Percentiles rank a stretch among this genome's conserved stretches.
Conservation (phyloP, 2,888 invertebrate genomes). For the Pseudococcus viburni region DNA sequence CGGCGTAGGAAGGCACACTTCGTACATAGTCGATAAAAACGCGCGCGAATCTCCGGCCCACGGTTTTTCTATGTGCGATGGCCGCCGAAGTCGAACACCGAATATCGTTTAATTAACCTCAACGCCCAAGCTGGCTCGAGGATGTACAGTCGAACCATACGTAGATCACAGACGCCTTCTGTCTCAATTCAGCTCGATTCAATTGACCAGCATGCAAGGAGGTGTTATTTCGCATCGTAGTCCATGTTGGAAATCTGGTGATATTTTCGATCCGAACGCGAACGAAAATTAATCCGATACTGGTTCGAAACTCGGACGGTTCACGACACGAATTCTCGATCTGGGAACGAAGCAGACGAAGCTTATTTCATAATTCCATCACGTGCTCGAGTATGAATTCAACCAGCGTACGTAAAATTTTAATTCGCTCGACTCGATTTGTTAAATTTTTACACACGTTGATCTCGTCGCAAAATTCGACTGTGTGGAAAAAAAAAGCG, state of each 20-base stretch:
- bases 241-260: too few species aligned
- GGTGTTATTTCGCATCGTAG: too few species aligned
- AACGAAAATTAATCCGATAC: too few species aligned
- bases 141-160: background rate
- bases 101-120: slow-evolving; percentile 52
- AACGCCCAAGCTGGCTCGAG: slow-evolving; percentile 2
- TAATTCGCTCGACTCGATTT: background rate
- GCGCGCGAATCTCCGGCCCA: background rate
- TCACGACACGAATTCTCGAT: background rate
- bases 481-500: background rate
- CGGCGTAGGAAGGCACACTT: slow-evolving; percentile 64
- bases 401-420: slow-evolving; percentile 5
- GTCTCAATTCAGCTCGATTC: background rate
- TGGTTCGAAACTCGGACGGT: too few species aligned
- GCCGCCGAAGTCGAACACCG: slow-evolving; percentile 2
- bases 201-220: background rate
- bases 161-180: background rate
- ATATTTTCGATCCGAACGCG: too few species aligned
- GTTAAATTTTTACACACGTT: background rate
- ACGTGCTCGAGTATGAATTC: background rate
- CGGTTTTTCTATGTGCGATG: background rate
- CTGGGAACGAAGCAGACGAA: background rate
- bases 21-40: slow-evolving; percentile 43
- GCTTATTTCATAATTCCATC: slow-evolving; percentile 46
- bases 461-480: slow-evolving; percentile 7